These are phyloP conservation scores for Copsychus sechellarum DNA, from an alignment of 2,113 vertebrate genomes.

Conservation along the genomic window DNA sequence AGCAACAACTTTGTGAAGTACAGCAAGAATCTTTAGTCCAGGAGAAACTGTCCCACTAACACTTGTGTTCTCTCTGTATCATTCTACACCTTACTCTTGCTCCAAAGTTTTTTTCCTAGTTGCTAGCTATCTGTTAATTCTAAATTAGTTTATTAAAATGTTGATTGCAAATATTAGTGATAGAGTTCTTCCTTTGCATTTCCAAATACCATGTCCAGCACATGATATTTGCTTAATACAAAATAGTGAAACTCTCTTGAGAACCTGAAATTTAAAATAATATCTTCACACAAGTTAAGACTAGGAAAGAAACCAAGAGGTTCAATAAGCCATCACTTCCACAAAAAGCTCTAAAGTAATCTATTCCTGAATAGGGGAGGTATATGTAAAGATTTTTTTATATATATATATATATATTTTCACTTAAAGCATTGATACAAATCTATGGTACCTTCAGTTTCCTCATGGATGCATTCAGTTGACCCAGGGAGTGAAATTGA, in stretches of 20 bases:
- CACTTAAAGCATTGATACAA: neutral
- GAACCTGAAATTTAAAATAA: neutral
- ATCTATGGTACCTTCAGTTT: neutral
- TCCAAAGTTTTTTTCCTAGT: neutral
- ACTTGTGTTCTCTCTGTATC: neutral
- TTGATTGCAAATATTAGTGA: neutral
- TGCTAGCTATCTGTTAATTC: neutral
- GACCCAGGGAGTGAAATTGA: neutral
- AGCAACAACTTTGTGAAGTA: neutral
- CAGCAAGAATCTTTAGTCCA: neutral
- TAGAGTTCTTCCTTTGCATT: neutral
- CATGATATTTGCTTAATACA: neutral
- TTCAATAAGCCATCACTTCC: neutral
- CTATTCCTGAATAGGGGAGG: fast-evolving
- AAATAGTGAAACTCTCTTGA: neutral
- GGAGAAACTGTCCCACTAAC: neutral
- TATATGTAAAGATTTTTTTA: neutral
- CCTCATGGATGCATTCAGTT: neutral
- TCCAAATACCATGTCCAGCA: neutral
- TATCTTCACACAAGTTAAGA: neutral
- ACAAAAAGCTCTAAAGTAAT: neutral
- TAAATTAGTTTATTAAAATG: neutral
- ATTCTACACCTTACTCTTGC: neutral
- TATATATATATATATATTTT: too few species aligned
- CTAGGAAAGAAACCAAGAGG: neutral